phyloP scores from a whole-genome alignment of 2,113 vertebrate genomes.

The Albula goreensis region DNA sequence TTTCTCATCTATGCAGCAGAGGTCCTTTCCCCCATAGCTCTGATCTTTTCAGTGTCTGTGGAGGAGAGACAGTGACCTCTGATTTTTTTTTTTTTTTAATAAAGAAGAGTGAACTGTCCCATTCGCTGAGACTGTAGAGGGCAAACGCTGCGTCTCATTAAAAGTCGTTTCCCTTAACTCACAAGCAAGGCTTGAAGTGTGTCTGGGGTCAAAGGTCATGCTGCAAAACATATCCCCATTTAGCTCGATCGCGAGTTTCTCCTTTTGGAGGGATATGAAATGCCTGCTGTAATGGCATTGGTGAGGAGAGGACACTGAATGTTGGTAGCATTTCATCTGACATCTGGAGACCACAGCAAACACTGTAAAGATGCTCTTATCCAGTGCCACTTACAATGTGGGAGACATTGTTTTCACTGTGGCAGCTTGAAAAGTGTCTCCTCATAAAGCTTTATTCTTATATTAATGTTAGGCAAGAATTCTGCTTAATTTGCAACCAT shows the following conservation, averaged over 20 bases:
- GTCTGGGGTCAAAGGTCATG: slow-evolving; percentile 72
- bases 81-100: slow-evolving; percentile 67
- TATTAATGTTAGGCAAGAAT: no score
- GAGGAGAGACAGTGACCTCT: slow-evolving; percentile 74
- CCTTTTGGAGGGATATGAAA: no score
- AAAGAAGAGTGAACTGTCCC: slow-evolving; percentile 76
- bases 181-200: slow-evolving; percentile 74
- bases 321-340: no score
- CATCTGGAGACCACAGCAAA: background rate
- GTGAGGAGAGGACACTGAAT: background rate
- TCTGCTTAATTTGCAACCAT: no score
- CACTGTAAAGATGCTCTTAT: no score
- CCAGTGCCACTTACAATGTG: no score
- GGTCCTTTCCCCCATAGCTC: slow-evolving; percentile 85
- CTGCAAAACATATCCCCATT: slow-evolving; percentile 77
- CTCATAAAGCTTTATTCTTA: no score
- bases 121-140: slow-evolving; percentile 77
- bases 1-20: slow-evolving; percentile 93
- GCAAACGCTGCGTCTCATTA: slow-evolving; percentile 80
- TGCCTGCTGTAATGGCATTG: no score
- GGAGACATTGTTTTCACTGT: no score
- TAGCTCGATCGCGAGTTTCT: slow-evolving; percentile 73
- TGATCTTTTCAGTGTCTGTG: slow-evolving; percentile 94
- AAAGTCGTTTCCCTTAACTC: slow-evolving; percentile 63
- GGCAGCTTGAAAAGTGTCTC: no score